phyloP scores from a whole-genome alignment of 2,113 vertebrate species.

The Pipra filicauda region DNA sequence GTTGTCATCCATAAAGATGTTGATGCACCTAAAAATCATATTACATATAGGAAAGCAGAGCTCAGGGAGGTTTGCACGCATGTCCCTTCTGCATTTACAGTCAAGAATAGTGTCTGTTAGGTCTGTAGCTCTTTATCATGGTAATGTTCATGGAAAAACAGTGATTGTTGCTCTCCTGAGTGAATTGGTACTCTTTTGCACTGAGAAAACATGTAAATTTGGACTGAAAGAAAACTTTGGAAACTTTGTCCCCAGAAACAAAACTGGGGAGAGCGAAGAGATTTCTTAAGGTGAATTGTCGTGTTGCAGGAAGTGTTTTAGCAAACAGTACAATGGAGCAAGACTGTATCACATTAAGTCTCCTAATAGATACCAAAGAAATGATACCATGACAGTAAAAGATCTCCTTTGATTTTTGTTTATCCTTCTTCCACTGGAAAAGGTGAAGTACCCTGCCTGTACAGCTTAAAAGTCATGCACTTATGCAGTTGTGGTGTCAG shows the following conservation, averaged over 20 bases:
- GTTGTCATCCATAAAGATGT: neutral
- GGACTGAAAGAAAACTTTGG: neutral
- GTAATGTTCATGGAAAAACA: neutral
- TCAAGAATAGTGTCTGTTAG: accelerated
- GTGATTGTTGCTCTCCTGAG: neutral
- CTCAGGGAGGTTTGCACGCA: neutral
- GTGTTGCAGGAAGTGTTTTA: neutral
- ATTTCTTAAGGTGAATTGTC: conserved; percentile 9
- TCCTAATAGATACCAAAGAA: neutral
- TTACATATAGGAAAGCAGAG: neutral
- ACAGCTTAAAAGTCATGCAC: neutral
- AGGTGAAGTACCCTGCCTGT: neutral
- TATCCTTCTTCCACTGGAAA: neutral
- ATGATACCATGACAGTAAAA: neutral
- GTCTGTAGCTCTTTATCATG: neutral
- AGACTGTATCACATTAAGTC: neutral
- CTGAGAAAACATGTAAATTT: neutral
- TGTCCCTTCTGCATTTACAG: neutral
- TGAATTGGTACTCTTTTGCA: neutral
- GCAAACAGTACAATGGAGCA: neutral
- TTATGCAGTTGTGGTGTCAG: neutral
- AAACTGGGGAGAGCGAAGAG: neutral
- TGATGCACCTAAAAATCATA: neutral
- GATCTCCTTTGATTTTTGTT: neutral
- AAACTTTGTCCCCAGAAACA: neutral